Evolutionary conservation across 2,888 invertebrate species (phyloP), one percentile per base, ranked within the genome.

Genomic region (Hylaea fasciaria): DNA sequence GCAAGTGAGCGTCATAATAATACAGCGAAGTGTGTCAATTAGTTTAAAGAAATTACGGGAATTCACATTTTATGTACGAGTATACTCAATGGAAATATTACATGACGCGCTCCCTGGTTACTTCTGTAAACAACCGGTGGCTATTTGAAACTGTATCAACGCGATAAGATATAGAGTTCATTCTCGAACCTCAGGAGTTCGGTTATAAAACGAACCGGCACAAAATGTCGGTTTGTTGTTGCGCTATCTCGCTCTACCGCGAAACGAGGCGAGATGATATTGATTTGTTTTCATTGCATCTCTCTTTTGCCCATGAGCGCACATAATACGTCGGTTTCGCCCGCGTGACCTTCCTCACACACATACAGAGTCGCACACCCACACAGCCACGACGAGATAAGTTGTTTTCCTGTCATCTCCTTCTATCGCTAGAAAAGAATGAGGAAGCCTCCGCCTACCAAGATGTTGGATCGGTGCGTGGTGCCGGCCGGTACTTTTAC

Each of bases 201-300:
- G 57, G 62, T 62, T 66, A 67, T 76, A 81, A 81, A 81, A 80
- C 74, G 71, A 80, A 77, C 84, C 85, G 85, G 86, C 83, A 83
- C 76, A 82, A 84, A 86, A 86, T 86, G 89, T 90, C 88, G 89
- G 91, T 92, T 91, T 91, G 91, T 91, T 92, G 81, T 91, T 88
- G 83, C 85, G 85, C 87, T 78, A 78, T 90, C 92, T 88, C 91
- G 81, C 78, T 90, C 91, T 80, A 79, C 75, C 80, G 84, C 83
- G 80, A 85, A 86, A 85, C 83, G 77, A 77, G 67, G 73, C 78
- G 82, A 85, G 87, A 88, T 87, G 85, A 85, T 90, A 91, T 92
- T 90, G 91, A 92, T 93, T 93, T 93, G 93, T 93, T 93, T 92
- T 93, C 92, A 89, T 87, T 87, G 89, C 88, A 82, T 91, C 93